phyloP scores from a whole-genome alignment of 2,888 invertebrate species.

The Eumerus sabulonum region DNA sequence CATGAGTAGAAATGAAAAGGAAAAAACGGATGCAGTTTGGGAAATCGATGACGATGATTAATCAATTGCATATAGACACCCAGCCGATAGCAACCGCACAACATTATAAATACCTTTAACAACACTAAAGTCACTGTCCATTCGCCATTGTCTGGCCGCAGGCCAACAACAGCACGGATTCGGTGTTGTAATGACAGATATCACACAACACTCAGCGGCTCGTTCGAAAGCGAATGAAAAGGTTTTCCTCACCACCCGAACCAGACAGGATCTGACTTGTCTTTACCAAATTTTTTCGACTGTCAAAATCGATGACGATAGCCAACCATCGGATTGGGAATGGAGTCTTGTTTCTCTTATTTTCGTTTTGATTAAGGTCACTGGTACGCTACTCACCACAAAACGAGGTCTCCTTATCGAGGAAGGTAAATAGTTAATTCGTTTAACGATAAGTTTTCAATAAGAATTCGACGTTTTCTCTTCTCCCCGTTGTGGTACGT shows the following conservation, averaged over 20 bases:
- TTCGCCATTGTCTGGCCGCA: no score
- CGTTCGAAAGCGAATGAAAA: neutral
- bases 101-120: no score
- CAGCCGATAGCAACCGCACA: constrained; percentile 8
- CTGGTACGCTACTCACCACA: constrained; percentile 40
- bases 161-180: neutral
- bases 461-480: neutral
- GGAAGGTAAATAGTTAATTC: neutral
- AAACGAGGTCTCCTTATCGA: neutral
- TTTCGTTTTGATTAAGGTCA: neutral
- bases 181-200: neutral
- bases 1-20: no score
- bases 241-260: no score
- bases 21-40: constrained; percentile 2
- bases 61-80: constrained; percentile 44
- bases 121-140: no score
- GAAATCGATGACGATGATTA: constrained; percentile 64
- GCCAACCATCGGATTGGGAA: constrained; percentile 43
- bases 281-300: constrained; percentile 1
- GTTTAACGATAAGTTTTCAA: neutral
- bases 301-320: constrained; percentile 68
- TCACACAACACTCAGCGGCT: neutral
- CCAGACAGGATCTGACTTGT: no score
- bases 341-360: constrained; percentile 3
- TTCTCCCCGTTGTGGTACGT: no score